Evolutionary conservation across 2,113 vertebrate species (phyloP).

Genomic region (Irena cyanogastra): DNA sequence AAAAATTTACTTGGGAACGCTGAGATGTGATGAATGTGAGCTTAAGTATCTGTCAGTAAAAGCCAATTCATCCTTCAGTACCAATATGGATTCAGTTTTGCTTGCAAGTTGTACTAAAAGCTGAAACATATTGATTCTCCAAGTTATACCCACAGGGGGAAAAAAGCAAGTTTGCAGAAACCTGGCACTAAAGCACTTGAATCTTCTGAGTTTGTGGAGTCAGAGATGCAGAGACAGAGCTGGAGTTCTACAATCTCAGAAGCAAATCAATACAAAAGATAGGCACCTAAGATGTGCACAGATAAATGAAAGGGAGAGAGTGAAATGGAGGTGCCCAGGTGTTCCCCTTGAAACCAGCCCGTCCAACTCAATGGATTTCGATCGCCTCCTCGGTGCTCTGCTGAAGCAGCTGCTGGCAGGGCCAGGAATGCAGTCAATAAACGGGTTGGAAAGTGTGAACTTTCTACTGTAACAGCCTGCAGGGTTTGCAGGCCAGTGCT

Average conservation of each 20-base stretch:
- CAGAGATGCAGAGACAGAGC: background rate
- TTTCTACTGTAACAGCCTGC: background rate
- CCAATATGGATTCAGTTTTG: background rate
- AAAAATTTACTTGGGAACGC: background rate
- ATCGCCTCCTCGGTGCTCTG: background rate
- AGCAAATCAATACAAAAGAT: background rate
- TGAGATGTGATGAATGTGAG: conserved; percentile 28
- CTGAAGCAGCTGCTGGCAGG: background rate
- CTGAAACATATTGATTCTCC: background rate
- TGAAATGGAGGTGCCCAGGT: background rate
- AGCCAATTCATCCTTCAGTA: background rate
- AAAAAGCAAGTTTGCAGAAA: background rate
- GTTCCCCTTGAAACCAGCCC: background rate
- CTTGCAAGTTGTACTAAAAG: background rate
- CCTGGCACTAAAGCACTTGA: background rate
- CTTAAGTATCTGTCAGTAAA: conserved; percentile 32
- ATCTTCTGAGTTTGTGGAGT: background rate
- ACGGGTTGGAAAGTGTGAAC: background rate
- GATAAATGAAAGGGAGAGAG: background rate
- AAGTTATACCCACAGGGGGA: background rate
- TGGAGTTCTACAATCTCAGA: background rate
- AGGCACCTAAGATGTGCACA: background rate
- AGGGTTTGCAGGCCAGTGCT: background rate
- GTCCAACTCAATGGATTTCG: rapidly evolving
- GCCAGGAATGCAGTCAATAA: background rate